Conservation (phyloP, 2,113 vertebrate species). For the Oreochromis spilurus region DNA sequence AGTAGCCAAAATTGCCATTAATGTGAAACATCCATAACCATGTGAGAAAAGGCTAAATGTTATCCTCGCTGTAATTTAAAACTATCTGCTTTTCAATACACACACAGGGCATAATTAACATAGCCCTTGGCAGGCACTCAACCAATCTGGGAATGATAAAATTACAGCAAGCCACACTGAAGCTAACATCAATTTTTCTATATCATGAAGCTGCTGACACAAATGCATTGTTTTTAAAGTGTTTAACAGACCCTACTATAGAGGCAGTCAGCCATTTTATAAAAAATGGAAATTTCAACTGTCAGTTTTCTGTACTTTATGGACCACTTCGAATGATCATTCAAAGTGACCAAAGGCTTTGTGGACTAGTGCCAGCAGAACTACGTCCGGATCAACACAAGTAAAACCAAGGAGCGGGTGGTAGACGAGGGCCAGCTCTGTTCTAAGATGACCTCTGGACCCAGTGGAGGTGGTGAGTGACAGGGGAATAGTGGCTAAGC, state of each 20-base stretch:
- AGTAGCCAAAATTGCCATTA: not conserved
- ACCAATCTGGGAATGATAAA: not conserved
- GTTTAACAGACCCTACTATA: not conserved
- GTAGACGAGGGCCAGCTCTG: not conserved
- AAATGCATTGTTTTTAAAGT: not conserved
- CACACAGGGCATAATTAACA: not conserved
- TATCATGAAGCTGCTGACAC: not conserved
- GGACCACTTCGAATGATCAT: not conserved
- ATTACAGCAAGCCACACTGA: conserved; percentile 5
- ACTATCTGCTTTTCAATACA: not conserved
- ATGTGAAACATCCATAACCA: not conserved
- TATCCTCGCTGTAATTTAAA: not conserved
- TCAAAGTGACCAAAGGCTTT: not conserved
- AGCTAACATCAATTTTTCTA: not conserved
- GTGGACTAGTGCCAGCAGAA: not conserved
- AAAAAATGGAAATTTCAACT: not conserved
- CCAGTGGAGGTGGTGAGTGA: too few species aligned
- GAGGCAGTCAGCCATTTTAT: not conserved
- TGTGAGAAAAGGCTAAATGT: not conserved
- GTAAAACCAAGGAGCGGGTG: not conserved
- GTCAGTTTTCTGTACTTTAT: not conserved
- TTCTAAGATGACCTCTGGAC: too few species aligned
- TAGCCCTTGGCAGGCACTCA: conserved; percentile 1
- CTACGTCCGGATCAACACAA: not conserved
- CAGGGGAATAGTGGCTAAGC: too few species aligned